These are phyloP conservation scores for Pteropus rufus DNA, from an alignment of 2,797 vertebrate species.

Conservation along the genomic window DNA sequence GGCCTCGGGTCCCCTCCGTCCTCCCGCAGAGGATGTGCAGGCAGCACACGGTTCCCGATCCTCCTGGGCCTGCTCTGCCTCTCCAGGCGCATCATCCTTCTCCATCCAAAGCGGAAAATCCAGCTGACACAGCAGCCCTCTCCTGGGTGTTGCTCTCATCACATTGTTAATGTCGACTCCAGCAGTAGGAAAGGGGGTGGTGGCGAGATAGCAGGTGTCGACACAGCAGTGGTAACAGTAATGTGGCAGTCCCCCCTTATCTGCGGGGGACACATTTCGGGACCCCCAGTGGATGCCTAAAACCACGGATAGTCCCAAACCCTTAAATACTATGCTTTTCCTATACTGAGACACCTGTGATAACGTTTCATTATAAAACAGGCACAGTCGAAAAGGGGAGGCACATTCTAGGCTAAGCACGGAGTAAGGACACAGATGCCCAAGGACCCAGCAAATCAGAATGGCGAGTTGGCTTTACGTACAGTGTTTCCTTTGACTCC, in stretches of 20 bases:
- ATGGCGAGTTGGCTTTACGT: not conserved
- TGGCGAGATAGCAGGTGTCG: rapidly evolving
- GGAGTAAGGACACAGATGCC: not conserved
- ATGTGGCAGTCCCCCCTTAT: rapidly evolving
- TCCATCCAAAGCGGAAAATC: not conserved
- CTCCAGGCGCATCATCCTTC: not conserved
- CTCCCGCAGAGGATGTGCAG: not conserved
- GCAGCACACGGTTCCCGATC: not conserved
- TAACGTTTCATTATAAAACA: not conserved
- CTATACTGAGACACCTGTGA: not conserved
- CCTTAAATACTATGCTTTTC: not conserved
- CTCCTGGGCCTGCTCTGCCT: not conserved
- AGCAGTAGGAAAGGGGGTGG: no score
- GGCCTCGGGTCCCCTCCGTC: not conserved
- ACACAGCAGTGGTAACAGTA: no score
- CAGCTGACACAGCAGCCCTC: not conserved
- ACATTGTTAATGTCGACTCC: not conserved
- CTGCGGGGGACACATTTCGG: not conserved
- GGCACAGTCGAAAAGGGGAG: not conserved
- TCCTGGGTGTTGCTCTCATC: not conserved
- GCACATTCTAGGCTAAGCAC: not conserved
- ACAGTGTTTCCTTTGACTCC: not conserved
- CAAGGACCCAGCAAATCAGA: not conserved
- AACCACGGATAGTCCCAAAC: not conserved
- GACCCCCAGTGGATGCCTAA: not conserved